Evolutionary conservation across 2,888 invertebrate species (phyloP), one percentile per base, ranked within the genome.

Genomic region (Eupithecia dodoneata): DNA sequence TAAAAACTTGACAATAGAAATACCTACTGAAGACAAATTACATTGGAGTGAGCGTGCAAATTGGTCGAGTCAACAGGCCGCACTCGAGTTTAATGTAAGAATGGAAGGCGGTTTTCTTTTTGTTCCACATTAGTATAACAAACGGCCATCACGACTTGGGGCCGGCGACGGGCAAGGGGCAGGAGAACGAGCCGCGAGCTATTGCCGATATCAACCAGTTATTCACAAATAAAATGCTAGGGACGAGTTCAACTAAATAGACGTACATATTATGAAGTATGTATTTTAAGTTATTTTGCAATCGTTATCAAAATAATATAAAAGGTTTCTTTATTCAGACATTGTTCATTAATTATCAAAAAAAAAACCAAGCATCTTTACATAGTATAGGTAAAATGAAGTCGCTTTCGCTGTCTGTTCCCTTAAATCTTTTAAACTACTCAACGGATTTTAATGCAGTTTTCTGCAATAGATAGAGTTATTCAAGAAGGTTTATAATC

Each of bases 61-160:
- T 93, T 89, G 90, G 82, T 83, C 86, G 85, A 90, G 88, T 90
- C 91, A 91, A 92, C 87, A 91, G 84, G 87, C 91, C 88, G 85
- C 88, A 88, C 87, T 88, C 86, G 83, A 85, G 85, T 85, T 88
- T 91, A 91, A 91, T 92, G 89, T 89, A 88, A 87, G 90, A 91
- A 90, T 92, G 45, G 89, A 87, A 85, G 87, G 87, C 84, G 87
- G 90, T 90, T 88, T 90, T 92, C 91, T 93, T 94, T 92, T 92
- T 91, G 90, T 88, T 87, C 85, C 89, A 88, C 90, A 92, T 92
- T 93, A 92, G 92, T 89, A 87, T 91, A 92, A 93, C 91, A 91
- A 92, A 93, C 91, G 88, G 87, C 85, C 88, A 93, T 94, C 94
- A 94, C 93, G 93, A 94, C 90, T 91, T 87, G 90, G 83, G 90